Percentiles rank a stretch among this genome's conserved stretches.
phyloP scores from a whole-genome alignment of 2,113 vertebrate species.

The Eurystomus gularis region DNA sequence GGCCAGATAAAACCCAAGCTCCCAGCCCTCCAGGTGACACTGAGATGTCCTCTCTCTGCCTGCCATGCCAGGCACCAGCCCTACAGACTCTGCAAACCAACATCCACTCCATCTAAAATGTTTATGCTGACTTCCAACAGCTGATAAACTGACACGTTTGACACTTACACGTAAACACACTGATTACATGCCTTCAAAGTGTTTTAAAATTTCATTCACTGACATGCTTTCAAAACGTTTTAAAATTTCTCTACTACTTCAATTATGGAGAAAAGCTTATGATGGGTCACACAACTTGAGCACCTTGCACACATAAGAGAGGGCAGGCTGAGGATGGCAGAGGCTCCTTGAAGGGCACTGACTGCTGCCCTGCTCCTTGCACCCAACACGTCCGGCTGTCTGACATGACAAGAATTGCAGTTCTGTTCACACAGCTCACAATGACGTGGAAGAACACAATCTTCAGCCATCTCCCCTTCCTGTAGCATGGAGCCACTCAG shows the following conservation, averaged over 20 bases:
- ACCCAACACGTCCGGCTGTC: accelerated
- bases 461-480: background rate
- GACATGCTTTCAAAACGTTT: background rate
- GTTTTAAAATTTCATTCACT: background rate
- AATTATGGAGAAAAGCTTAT: background rate
- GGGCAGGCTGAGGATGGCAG: background rate
- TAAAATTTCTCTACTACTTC: background rate
- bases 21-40: background rate
- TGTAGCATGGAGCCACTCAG: background rate
- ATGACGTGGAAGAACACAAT: background rate
- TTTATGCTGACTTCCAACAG: background rate
- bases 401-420: background rate
- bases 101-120: background rate
- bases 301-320: background rate
- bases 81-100: background rate
- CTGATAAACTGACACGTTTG: background rate
- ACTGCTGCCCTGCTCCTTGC: background rate
- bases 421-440: background rate
- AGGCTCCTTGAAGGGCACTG: accelerated
- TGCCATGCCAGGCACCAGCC: background rate
- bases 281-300: background rate
- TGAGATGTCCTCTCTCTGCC: accelerated
- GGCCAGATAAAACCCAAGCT: background rate
- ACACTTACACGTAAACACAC: background rate
- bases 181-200: background rate